Conservation (phyloP, 2,113 vertebrate species). For the Aspiorhynchus laticeps region DNA sequence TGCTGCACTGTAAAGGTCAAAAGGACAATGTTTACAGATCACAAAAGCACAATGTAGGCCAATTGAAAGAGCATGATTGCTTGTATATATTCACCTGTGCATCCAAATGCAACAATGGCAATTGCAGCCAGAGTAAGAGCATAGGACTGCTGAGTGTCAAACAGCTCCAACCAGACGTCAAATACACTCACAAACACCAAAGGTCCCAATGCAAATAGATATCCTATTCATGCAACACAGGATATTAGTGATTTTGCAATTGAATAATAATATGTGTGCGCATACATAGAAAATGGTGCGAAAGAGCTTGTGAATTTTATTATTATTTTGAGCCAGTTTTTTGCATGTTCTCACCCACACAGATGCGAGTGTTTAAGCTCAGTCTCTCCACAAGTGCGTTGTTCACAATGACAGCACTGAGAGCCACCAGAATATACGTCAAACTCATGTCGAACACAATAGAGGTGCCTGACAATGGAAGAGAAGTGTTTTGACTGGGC, state of each 20-base stretch:
- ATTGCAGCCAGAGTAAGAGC: constrained; percentile 88
- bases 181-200: constrained; percentile 91
- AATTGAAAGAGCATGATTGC: not conserved
- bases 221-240: constrained; percentile 74
- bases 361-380: constrained; percentile 90
- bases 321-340: not conserved
- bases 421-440: constrained; percentile 92
- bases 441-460: constrained; percentile 98
- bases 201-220: constrained; percentile 88
- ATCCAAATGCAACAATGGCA: constrained; percentile 91
- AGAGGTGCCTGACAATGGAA: constrained; percentile 82
- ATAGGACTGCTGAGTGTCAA: constrained; percentile 85
- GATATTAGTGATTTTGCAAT: not conserved
- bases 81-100: constrained; percentile 83
- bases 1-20: constrained; percentile 87
- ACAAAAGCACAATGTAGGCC: not conserved
- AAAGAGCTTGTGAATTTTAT: not conserved
- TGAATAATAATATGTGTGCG: not conserved
- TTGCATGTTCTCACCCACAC: constrained; percentile 78
- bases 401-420: constrained; percentile 91
- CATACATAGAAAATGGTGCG: not conserved
- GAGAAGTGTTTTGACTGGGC: not conserved
- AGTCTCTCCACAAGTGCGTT: constrained; percentile 91
- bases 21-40: constrained; percentile 51
- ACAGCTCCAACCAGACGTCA: constrained; percentile 90